Evolutionary conservation across 2,113 vertebrate genomes (phyloP), one percentile per base, ranked within the genome.

Genomic region (Hippoglossus stenolepis): DNA sequence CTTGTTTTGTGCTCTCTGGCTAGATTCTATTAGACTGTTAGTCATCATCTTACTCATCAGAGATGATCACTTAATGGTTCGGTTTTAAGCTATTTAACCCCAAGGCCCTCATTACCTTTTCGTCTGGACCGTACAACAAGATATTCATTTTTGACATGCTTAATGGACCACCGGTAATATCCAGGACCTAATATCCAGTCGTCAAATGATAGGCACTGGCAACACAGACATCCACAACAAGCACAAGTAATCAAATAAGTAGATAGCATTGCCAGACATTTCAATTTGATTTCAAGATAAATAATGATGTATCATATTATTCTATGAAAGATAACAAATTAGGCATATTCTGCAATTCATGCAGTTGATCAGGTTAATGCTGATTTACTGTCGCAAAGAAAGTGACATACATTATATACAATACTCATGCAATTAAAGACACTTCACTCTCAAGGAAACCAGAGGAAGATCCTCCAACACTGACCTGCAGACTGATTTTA

Each of bases 151-250:
- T 78, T 77, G 67, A 78, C 65, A 12, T 66, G 74, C 58, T 71
- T 86, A 93, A 92, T 90, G 89, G 80, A 75, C 73, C 86, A 70
- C 72, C 81, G 84, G 86, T 90, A 91, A 92, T 93, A 87, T 84
- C 73, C 65, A 65, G 38, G 67, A 43, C 67, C 77, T 86, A 85
- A 85, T 86, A 90, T 73, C 73, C 70, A 86, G 75, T 79, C 83
- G 69, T 87, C 89, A 89, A 79, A 77, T 24, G 76, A 75, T 24
- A 31, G 76, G 82, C 73, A 70, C 73, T 9, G 56, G 77, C 76
- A 87, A 66, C 2, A 80, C 78, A 85, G 82, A 89, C 56, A 13
- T 77, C 67, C 75, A 86, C 79, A 65, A 75, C 68, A 40, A 18
- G 53, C 65, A 35, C 58, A 18, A 72, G 53, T 87, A 83, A 92